These are phyloP conservation scores for Danionella dracula DNA, from an alignment of 2,797 vertebrate genomes.

Conservation along the genomic window DNA sequence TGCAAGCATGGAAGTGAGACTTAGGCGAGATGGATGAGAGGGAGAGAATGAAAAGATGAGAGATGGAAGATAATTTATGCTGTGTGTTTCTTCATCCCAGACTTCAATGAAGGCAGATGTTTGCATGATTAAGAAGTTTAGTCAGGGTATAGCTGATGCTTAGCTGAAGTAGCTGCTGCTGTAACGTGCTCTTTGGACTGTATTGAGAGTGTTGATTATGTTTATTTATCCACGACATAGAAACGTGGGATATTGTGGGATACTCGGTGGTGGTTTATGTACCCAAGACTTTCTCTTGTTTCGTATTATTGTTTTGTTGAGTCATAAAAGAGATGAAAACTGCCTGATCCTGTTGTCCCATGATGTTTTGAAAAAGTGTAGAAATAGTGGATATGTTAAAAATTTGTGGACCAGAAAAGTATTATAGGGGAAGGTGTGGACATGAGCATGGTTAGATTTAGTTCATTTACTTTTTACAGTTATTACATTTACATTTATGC, in stretches of 20 bases:
- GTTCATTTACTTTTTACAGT: too few species aligned
- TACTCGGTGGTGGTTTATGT: too few species aligned
- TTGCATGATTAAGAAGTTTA: conserved; percentile 37
- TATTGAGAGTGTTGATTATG: conserved; percentile 27
- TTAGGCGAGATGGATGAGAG: conserved; percentile 1
- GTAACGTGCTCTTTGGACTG: conserved; percentile 34
- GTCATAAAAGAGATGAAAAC: too few species aligned
- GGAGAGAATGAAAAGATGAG: conserved; percentile 15
- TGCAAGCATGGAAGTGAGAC: background rate
- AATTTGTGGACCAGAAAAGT: too few species aligned
- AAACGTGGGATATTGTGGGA: too few species aligned
- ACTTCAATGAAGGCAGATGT: conserved; percentile 41
- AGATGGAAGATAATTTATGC: background rate
- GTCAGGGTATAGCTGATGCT: conserved; percentile 27
- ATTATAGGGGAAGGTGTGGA: too few species aligned
- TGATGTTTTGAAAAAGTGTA: too few species aligned
- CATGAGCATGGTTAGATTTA: too few species aligned
- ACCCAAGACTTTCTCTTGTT: conserved; percentile 3
- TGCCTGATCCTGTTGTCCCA: too few species aligned
- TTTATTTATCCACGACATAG: conserved; percentile 26
- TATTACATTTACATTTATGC: too few species aligned
- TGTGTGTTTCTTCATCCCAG: background rate
- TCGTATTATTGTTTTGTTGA: background rate
- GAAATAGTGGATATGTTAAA: too few species aligned
- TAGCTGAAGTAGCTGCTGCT: conserved; percentile 32